Percentiles rank a stretch among this genome's conserved stretches.
Evolutionary conservation across 2,797 vertebrate genomes (phyloP).

Genomic region (Sus cebifrons): DNA sequence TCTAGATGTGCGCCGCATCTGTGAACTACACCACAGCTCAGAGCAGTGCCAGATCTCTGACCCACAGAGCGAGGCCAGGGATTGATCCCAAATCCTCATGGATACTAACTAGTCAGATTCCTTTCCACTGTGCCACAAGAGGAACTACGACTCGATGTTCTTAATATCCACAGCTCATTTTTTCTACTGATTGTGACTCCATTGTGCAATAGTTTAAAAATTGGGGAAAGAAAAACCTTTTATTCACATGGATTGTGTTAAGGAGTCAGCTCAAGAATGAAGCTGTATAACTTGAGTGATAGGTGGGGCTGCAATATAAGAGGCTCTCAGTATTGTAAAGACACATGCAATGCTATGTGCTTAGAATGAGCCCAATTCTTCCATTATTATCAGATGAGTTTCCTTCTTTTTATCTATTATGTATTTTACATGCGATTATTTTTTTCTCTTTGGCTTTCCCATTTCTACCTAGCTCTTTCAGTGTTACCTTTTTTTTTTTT

Average conservation of each 20-base stretch:
- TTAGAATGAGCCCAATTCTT: neutral
- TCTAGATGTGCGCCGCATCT: too few species aligned
- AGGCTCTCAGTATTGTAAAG: neutral
- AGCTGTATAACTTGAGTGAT: neutral
- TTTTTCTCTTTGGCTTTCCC: neutral
- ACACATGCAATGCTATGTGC: too few species aligned
- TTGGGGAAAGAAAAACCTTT: neutral
- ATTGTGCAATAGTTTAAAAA: neutral
- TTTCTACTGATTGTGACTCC: neutral
- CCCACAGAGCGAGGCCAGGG: too few species aligned
- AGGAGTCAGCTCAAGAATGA: neutral
- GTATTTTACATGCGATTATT: neutral
- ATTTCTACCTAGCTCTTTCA: neutral
- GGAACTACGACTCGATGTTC: neutral
- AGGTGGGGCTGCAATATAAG: neutral
- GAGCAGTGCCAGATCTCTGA: too few species aligned
- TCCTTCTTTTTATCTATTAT: neutral
- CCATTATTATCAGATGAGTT: neutral
- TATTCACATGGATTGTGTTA: neutral
- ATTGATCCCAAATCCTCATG: too few species aligned
- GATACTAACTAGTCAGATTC: too few species aligned
- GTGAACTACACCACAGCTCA: too few species aligned
- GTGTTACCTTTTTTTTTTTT: neutral
- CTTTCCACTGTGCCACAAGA: too few species aligned
- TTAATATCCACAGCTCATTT: conserved; percentile 25